Evolutionary conservation across 2,888 invertebrate genomes (phyloP).

Genomic region (Pasiphila rectangulata): DNA sequence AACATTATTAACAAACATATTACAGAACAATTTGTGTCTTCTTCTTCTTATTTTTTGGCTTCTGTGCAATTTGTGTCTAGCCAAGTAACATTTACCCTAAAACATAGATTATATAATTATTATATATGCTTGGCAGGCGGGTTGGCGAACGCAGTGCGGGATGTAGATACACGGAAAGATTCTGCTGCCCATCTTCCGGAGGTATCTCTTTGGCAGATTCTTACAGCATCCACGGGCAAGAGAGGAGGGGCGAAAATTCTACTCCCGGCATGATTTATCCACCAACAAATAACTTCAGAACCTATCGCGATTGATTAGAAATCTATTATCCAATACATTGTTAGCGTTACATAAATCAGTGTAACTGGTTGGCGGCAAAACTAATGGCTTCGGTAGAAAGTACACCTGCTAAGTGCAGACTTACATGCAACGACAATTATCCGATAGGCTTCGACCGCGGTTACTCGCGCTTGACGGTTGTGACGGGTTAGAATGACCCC

Average conservation of each 20-base stretch:
- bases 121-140: too few relatives aligned
- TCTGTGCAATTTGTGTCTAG: too few relatives aligned
- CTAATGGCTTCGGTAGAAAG: slow-evolving; percentile 51
- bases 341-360: slow-evolving; percentile 50
- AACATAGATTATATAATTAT: too few relatives aligned
- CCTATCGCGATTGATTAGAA: slow-evolving; percentile 39
- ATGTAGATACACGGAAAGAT: too few relatives aligned
- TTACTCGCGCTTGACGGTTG: slow-evolving; percentile 1
- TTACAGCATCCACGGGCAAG: too few relatives aligned
- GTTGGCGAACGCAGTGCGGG: too few relatives aligned
- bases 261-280: not conserved
- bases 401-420: slow-evolving; percentile 33
- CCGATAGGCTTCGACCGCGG: slow-evolving; percentile 5
- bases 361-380: slow-evolving; percentile 42
- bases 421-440: slow-evolving; percentile 40
- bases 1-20: too few relatives aligned
- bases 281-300: slow-evolving; percentile 18
- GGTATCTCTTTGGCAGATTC: too few relatives aligned
- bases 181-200: too few relatives aligned
- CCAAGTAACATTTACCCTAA: too few relatives aligned
- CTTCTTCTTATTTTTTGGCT: too few relatives aligned
- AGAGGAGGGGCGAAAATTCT: not conserved
- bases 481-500: not conserved
- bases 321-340: slow-evolving; percentile 45
- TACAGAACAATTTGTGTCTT: too few relatives aligned